Conservation (phyloP, 2,797 vertebrate species). For the Schizothorax lantsangensis region DNA sequence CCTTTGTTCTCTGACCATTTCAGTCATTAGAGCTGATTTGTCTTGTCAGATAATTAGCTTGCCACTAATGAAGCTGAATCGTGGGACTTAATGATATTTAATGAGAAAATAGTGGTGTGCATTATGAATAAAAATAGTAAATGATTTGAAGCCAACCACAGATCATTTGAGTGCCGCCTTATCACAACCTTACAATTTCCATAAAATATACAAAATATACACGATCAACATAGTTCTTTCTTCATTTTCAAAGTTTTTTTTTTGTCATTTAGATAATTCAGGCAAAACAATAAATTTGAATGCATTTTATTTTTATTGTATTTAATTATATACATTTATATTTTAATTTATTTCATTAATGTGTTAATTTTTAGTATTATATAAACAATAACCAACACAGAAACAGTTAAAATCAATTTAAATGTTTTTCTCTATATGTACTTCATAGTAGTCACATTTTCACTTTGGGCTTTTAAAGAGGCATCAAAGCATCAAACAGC, state of each 20-base stretch:
- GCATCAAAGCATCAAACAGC: no score
- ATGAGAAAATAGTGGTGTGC: no score
- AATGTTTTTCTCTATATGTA: not conserved
- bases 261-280: not conserved
- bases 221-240: no score
- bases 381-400: not conserved
- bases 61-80: conserved; percentile 35
- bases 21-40: conserved; percentile 1
- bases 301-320: no score
- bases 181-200: not conserved
- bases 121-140: no score
- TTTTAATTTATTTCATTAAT: not conserved
- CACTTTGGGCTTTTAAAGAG: not conserved
- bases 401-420: not conserved
- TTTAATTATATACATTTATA: not conserved
- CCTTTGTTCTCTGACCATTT: conserved; percentile 24
- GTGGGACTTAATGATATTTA: conserved; percentile 27
- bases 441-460: not conserved
- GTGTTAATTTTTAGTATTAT: not conserved
- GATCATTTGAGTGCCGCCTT: not conserved
- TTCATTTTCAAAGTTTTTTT: not conserved
- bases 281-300: no score
- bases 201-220: not conserved
- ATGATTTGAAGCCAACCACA: not conserved
- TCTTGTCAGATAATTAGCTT: conserved; percentile 42